Evolutionary conservation across 2,113 vertebrate genomes (phyloP).

Genomic region (Protobothrops flavoviridis): DNA sequence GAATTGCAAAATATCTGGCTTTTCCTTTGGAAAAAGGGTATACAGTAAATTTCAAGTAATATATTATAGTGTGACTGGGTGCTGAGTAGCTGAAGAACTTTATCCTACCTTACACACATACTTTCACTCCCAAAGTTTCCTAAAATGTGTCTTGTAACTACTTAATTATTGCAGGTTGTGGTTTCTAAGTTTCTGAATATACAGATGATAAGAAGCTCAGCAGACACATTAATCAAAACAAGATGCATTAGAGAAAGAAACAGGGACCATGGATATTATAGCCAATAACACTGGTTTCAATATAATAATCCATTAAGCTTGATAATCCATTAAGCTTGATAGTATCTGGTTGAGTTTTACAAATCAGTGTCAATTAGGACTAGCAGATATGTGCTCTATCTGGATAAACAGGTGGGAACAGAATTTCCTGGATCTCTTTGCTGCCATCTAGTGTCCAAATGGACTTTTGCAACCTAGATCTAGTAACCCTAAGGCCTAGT

Average conservation of each 20-base stretch:
- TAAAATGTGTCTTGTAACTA: not conserved
- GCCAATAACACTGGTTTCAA: not conserved
- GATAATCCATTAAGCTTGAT: not conserved
- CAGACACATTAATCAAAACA: not conserved
- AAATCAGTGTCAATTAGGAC: not conserved
- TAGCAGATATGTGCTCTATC: not conserved
- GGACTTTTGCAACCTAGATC: not conserved
- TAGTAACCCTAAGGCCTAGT: not conserved
- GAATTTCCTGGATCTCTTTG: not conserved
- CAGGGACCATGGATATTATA: not conserved
- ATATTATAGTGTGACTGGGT: not conserved
- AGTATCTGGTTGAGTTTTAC: not conserved
- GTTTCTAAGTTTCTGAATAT: not conserved
- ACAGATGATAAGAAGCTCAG: not conserved
- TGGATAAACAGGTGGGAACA: not conserved
- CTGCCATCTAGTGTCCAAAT: not conserved
- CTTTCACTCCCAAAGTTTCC: not conserved
- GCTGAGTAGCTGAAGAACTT: not conserved
- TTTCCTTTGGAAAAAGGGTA: constrained; percentile 53
- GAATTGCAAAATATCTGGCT: constrained; percentile 55
- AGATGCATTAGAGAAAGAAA: not conserved
- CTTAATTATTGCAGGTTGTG: not conserved
- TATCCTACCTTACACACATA: not conserved
- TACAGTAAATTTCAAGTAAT: constrained; percentile 46
- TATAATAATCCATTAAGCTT: not conserved